Base-by-base conservation (phyloP, 1,140 invertebrate species). In the Brachionus rotundiformis region DNA sequence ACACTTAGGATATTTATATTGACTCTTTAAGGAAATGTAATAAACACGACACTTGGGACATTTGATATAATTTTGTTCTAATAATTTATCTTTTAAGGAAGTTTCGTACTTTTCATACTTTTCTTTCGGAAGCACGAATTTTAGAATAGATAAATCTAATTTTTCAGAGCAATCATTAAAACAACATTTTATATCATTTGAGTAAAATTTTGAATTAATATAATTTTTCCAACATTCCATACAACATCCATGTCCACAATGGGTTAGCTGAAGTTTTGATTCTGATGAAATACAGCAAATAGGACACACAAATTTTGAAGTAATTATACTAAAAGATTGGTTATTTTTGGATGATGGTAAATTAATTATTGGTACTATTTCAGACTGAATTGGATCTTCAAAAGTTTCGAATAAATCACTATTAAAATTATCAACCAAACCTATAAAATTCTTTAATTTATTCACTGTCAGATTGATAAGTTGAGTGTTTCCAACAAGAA, bases 171-270 rank as follows among this genome's bases (percentile, higher is more conserved):
- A 68, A 68, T 36, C 7, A n/a, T 10, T 8, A 7, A 33, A 68
- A 68, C 27, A 33, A 16, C 63, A 68, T 36, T 19, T 16, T 33
- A 68, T 36, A 6, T 68, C n/a, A 33, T 13, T 8, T 0, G 31
- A 33, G 7, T 5, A 33, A 33, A 33, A 19, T 33, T 19, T 33
- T 39, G 27, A 33, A 36, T 19, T 16, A 8, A 68, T 7, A 68
- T 68, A 19, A 36, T 36, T 68, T 33, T 68, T 68, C 63, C 63
- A 68, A 33, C 63, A 68, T 33, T 33, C 31, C 0, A 36, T 7
- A 68, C 63, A 68, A 16, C 63, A 68, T 7, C 29, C 63, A 39
- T 68, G 63, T 2, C n/a, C 29, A 68, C 63, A 68, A 16, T 68
- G 11, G 7, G 27, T 41, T 36, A 68, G 36, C 2, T 19, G 27